Evolutionary conservation across 2,113 vertebrate species (phyloP).

Genomic region (Nestor notabilis): DNA sequence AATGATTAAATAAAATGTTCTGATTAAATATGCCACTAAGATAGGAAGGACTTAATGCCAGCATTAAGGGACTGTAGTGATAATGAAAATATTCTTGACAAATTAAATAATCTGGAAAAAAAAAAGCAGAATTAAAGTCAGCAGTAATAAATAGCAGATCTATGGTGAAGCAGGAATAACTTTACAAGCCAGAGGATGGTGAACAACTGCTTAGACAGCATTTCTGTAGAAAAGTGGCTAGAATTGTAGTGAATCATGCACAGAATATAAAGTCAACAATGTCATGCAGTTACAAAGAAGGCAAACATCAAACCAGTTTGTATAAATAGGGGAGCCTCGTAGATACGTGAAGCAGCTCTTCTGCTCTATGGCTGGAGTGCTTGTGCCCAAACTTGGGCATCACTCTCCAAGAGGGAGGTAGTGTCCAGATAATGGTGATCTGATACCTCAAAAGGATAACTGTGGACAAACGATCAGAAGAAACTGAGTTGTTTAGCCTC

Average conservation of each 20-base stretch:
- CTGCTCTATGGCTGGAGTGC: not conserved
- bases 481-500: not conserved
- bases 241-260: not conserved
- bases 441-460: not conserved
- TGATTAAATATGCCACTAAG: not conserved
- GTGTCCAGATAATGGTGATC: not conserved
- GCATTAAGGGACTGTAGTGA: not conserved
- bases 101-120: not conserved
- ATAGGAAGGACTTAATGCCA: not conserved
- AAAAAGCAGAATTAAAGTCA: not conserved
- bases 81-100: not conserved
- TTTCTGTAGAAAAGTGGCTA: not conserved
- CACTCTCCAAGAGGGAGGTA: not conserved
- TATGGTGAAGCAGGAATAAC: not conserved
- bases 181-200: not conserved
- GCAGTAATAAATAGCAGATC: not conserved
- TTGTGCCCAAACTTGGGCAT: conserved; percentile 44
- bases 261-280: not conserved
- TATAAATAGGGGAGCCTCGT: not conserved
- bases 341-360: not conserved
- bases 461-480: not conserved
- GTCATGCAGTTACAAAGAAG: not conserved
- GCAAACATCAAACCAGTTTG: not conserved
- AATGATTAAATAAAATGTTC: not conserved
- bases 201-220: not conserved